Percentiles rank a stretch among this genome's conserved stretches.
These are phyloP conservation scores for Fundulus diaphanus DNA, from an alignment of 2,797 vertebrate species.

Conservation along the genomic window DNA sequence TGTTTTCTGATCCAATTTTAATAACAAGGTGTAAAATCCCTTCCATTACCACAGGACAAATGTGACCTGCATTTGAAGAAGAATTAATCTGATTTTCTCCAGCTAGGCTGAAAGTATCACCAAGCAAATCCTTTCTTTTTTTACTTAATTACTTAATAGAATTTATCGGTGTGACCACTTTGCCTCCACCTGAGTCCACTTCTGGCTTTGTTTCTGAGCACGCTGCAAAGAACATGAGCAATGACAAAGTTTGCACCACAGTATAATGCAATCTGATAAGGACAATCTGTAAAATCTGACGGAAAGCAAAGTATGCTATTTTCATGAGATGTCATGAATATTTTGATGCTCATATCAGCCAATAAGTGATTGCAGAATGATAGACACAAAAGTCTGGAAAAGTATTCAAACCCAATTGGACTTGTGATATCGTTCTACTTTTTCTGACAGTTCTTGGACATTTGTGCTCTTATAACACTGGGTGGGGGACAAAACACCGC, in stretches of 20 bases:
- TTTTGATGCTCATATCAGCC: conserved; percentile 18
- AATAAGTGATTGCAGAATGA: background rate
- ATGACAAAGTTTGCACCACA: background rate
- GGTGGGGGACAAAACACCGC: background rate
- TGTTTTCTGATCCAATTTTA: conserved; percentile 46
- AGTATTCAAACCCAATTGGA: background rate
- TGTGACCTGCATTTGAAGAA: conserved; percentile 30
- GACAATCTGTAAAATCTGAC: background rate
- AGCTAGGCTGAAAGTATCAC: background rate
- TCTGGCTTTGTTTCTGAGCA: conserved; percentile 2
- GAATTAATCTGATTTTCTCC: conserved; percentile 36
- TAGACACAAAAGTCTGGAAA: background rate
- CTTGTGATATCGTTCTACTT: background rate
- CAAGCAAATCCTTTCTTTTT: conserved; percentile 8
- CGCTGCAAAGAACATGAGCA: background rate
- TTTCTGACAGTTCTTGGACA: background rate
- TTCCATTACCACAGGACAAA: conserved; percentile 42
- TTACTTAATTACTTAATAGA: conserved; percentile 21
- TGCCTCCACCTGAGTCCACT: conserved; percentile 30
- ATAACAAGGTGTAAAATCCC: conserved; percentile 44
- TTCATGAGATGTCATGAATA: background rate
- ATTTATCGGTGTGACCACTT: conserved; percentile 28
- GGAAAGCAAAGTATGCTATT: background rate
- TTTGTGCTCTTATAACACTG: background rate
- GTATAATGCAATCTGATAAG: background rate